Evolutionary conservation across 2,888 invertebrate species (phyloP), one percentile per base, ranked within the genome.

Genomic region (Smittia aterrima): DNA sequence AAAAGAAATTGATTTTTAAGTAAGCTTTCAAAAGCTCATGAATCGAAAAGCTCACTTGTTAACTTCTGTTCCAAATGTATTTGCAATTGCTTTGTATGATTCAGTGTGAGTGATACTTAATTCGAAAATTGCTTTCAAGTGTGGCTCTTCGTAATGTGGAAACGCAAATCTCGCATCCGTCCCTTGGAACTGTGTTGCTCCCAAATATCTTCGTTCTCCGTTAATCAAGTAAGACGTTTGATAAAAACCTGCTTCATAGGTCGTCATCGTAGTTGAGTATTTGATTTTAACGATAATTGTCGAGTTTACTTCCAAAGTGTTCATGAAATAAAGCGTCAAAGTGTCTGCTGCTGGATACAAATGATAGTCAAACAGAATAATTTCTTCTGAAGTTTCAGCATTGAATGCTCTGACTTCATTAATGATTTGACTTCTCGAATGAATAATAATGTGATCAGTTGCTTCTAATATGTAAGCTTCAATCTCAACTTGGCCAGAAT

Each of bases 401-500:
- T 71, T 16, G 11, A 22, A n/a, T 13, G 22, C 72, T 2, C 20
- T 32, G 20, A 72, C 7, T 24, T 32, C 58, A 16, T 20, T 20
- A 1, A 72, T 38, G 11, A 20, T 20, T 72, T 72, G 72, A 40
- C 32, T 22, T 16, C 54, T 58, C 1, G 72, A 72, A 40, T 72
- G 72, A 13, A 72, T 13, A 3, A 62, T 20, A 4, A 72, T 62
- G 6, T 20, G 11, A 25, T 62, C 20, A 4, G 72, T 72, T 22
- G 1, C 9, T 40, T 38, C n/a, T 2, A 84, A 0, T 88, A 87
- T 58, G 83, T 83, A 0, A 16, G n/a, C 13, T 85, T 85, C 0
- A 88, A 85, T 79, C 88, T 87, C 64, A 89, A 85, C 74, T 88
- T 88, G 0, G 88, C 88, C 72, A 38, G 13, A 18, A n/a, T 20